phyloP scores from a whole-genome alignment of 2,797 vertebrate species.

The Muscicapa striata region DNA sequence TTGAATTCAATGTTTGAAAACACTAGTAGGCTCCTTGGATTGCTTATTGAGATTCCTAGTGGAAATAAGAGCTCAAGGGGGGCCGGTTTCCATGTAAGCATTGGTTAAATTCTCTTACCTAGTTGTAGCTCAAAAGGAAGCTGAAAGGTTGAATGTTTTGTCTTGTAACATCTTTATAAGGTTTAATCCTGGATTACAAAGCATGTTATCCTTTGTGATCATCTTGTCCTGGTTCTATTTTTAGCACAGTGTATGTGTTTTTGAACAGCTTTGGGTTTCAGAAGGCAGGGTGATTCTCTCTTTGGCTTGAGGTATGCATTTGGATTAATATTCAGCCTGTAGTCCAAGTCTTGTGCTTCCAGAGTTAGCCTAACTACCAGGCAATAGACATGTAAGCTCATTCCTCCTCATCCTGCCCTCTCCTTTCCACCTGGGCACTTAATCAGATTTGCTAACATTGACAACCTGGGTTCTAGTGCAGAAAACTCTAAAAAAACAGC shows the following conservation, averaged over 20 bases:
- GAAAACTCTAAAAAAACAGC: background rate
- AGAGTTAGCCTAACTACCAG: background rate
- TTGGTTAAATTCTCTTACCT: background rate
- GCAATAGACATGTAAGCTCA: background rate
- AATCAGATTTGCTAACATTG: background rate
- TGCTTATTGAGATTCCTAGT: constrained; percentile 28
- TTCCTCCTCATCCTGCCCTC: background rate
- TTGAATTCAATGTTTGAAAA: constrained; percentile 47
- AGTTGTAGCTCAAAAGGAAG: background rate
- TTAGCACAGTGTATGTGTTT: background rate
- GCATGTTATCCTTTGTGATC: background rate
- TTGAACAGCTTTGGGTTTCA: background rate
- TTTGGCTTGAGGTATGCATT: background rate
- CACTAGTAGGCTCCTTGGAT: background rate
- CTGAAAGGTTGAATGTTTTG: background rate
- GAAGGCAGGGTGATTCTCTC: background rate
- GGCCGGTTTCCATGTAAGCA: background rate
- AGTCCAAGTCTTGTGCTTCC: background rate
- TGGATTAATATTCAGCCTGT: background rate
- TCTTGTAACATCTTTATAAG: background rate
- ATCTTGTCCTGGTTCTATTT: background rate
- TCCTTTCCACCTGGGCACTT: background rate
- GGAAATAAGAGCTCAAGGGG: background rate
- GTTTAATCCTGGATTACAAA: background rate
- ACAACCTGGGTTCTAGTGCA: background rate